These are phyloP conservation scores for Thamnophis elegans DNA, from an alignment of 2,797 vertebrate genomes.

Conservation along the genomic window DNA sequence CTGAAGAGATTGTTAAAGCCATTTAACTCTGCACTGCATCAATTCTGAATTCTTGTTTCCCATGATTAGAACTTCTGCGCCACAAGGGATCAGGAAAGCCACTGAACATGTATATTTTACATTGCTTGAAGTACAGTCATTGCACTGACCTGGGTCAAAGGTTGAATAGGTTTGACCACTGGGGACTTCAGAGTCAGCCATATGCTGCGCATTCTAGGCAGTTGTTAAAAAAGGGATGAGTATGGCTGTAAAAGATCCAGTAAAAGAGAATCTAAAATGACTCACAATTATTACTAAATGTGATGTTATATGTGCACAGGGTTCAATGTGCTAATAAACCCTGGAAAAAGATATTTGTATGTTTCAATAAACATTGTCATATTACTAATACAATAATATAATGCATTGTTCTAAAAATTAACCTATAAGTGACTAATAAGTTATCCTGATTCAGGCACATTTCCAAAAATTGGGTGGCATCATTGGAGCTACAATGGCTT, in stretches of 20 bases:
- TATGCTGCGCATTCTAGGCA: constrained; percentile 60
- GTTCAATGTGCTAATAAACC: background rate
- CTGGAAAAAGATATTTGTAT: background rate
- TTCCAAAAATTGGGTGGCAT: background rate
- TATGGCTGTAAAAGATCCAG: background rate
- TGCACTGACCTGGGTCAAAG: constrained; percentile 74
- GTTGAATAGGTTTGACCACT: constrained; percentile 71
- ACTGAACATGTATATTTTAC: constrained; percentile 73
- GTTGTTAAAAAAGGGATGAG: background rate
- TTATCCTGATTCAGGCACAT: background rate
- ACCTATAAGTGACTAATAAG: background rate
- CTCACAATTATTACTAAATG: background rate
- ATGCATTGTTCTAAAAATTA: background rate
- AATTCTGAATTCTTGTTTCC: constrained; percentile 69
- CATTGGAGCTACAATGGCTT: too few species aligned
- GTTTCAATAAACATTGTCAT: background rate
- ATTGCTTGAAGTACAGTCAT: constrained; percentile 75
- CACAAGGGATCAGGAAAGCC: constrained; percentile 72
- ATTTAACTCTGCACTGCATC: constrained; percentile 58
- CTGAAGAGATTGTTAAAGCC: constrained; percentile 67
- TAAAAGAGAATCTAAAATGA: background rate
- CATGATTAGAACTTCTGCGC: constrained; percentile 72
- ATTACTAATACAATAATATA: background rate
- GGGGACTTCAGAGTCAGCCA: constrained; percentile 67
- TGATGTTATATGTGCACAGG: background rate